phyloP scores from a whole-genome alignment of 1,140 invertebrate genomes.

The Drusus annulatus region DNA sequence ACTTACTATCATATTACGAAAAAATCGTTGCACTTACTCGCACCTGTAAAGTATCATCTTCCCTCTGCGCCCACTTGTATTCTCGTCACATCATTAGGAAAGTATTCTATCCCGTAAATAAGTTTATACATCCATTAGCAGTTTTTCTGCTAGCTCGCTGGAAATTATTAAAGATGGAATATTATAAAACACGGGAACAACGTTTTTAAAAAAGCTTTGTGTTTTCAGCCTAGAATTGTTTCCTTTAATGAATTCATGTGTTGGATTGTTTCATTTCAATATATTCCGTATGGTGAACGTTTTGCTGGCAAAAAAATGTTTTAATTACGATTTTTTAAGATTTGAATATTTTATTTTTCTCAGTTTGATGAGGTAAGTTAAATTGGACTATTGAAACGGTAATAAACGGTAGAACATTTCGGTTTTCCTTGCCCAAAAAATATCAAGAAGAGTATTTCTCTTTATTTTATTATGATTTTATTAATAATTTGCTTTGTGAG shows the following conservation, averaged over 20 bases:
- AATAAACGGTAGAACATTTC: conserved; percentile 9
- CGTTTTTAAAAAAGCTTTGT: neutral
- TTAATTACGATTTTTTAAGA: neutral
- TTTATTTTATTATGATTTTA: no score
- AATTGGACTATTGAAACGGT: neutral
- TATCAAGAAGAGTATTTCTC: no score
- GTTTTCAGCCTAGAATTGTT: neutral
- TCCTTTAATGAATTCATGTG: no score
- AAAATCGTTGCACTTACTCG: no score
- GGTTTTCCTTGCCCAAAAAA: neutral
- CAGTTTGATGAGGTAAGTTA: neutral
- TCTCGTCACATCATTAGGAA: conserved; percentile 7
- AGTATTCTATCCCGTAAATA: neutral
- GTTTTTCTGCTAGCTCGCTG: neutral
- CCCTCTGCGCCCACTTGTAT: neutral
- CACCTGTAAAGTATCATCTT: neutral
- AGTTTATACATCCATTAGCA: conserved; percentile 33
- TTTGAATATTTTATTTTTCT: neutral
- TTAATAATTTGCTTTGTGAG: no score
- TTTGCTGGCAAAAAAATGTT: no score
- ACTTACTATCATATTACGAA: no score
- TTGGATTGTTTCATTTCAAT: no score
- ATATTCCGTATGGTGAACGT: no score
- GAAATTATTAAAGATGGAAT: conserved; percentile 5
- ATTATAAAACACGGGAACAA: conserved; percentile 17